A percentile compares a stretch with the other conserved stretches of the same genome.
These are phyloP conservation scores for Perizoma flavofasciatum DNA, from an alignment of 2,888 invertebrate species.

Conservation along the genomic window DNA sequence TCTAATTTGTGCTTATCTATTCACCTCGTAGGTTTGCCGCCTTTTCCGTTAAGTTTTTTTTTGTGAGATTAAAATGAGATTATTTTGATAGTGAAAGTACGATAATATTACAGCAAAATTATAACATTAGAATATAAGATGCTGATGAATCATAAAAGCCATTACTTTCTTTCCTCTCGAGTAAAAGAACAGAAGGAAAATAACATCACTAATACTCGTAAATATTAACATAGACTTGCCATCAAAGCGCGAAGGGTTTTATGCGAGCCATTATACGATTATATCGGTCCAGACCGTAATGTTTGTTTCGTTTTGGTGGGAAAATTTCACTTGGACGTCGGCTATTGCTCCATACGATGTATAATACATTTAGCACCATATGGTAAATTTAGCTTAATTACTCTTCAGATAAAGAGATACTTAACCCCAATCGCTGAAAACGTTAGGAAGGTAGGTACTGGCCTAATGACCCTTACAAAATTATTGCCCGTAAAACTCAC, in stretches of 20 bases:
- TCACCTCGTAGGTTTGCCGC: slow-evolving; percentile 37
- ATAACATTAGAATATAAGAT: slow-evolving; percentile 11
- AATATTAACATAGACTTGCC: slow-evolving; percentile 27
- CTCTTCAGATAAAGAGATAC: slow-evolving; percentile 43
- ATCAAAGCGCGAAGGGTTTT: slow-evolving; percentile 31
- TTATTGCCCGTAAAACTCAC: slow-evolving; percentile 5
- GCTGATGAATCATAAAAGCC: slow-evolving; percentile 10
- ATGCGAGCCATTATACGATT: slow-evolving; percentile 30
- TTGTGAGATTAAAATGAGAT: slow-evolving; percentile 41
- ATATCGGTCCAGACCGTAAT: slow-evolving; percentile 31
- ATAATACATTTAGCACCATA: slow-evolving; percentile 47
- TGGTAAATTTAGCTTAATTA: slow-evolving; percentile 59
- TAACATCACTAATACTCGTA: slow-evolving; percentile 13
- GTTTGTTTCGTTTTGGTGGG: slow-evolving; percentile 37
- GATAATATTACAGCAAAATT: slow-evolving; percentile 12
- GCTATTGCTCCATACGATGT: slow-evolving; percentile 25
- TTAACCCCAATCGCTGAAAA: slow-evolving; percentile 13
- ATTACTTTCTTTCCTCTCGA: slow-evolving; percentile 11
- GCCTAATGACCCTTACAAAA: slow-evolving; percentile 19
- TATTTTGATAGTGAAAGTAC: slow-evolving; percentile 20
- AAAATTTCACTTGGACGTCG: slow-evolving; percentile 41
- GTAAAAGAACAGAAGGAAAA: slow-evolving; percentile 25
- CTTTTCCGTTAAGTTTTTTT: slow-evolving; percentile 37
- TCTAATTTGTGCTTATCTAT: slow-evolving; percentile 73
- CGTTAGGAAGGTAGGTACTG: not conserved